Evolutionary conservation across 2,113 vertebrate species (phyloP).

Genomic region (Pithys albifrons): DNA sequence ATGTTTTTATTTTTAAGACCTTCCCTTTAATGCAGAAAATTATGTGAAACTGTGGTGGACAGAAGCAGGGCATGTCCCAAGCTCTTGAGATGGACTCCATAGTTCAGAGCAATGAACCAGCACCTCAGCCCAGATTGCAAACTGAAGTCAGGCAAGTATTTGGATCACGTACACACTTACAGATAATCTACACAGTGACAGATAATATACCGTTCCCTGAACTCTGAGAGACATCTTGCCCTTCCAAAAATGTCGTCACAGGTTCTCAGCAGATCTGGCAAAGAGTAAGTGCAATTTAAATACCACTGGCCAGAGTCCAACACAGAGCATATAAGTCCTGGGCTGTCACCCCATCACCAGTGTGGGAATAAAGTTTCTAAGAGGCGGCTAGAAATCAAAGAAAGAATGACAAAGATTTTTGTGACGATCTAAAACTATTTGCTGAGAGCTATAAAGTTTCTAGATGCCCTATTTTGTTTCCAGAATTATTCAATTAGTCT

Average conservation of each 20-base stretch:
- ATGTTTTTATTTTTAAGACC: not conserved
- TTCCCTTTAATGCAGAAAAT: not conserved
- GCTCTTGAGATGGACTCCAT: not conserved
- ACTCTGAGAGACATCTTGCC: slow-evolving; percentile 46
- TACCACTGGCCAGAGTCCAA: slow-evolving; percentile 21
- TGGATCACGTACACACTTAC: slow-evolving; percentile 1
- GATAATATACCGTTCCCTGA: slow-evolving; percentile 34
- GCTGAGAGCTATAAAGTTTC: slow-evolving; percentile 1
- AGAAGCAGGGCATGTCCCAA: not conserved
- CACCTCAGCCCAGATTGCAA: not conserved
- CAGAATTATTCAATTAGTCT: not conserved
- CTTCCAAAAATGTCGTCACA: slow-evolving; percentile 58
- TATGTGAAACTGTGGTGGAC: not conserved
- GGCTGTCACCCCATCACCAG: not conserved
- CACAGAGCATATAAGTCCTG: not conserved
- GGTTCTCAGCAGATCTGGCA: slow-evolving; percentile 39
- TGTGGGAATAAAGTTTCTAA: slow-evolving; percentile 51
- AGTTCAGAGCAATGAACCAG: not conserved
- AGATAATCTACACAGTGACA: not conserved
- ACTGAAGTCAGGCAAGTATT: slow-evolving; percentile 24
- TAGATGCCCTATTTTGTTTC: not conserved
- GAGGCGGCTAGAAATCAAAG: slow-evolving; percentile 29
- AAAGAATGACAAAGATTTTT: slow-evolving; percentile 34
- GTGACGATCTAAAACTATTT: slow-evolving; percentile 8
- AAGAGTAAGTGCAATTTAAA: not conserved